Evolutionary conservation across 64 coral and sea anemone species (phyloP), one percentile per base, ranked within the genome.

Genomic region (Pocillopora verrucosa): DNA sequence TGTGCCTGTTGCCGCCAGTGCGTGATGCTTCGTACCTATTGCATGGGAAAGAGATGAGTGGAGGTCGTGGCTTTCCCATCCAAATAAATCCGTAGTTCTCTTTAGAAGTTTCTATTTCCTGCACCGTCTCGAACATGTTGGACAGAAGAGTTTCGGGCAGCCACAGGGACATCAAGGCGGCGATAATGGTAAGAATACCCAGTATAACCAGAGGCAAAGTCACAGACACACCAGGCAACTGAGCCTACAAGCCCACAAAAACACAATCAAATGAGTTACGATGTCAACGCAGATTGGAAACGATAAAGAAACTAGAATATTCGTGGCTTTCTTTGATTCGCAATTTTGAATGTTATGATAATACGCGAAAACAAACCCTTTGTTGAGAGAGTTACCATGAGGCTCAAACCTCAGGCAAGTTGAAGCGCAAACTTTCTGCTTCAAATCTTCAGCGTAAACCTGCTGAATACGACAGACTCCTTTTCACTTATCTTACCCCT

Each of bases 171-270:
- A 64, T 12, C 36, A 91, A 22, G 14, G 58, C 80, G 56, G 89
- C 89, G 62, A 83, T 19, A 24, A 91, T 68, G 25, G 73, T 84
- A 58, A 80, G 75, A 13, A 76, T 62, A 62, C 89, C 89, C 62
- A 91, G 75, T 7, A 91, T 91, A 12, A 85, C 80, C 22, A 91
- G 70, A 57, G 89, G 89, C 24, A 91, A 75, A 14, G 89, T 84
- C 72, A 85, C 15, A 77, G 60, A 61, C 16, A 84, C 82, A 62
- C 72, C 80, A 56, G 80, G 89, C 9, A 77, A 26, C 80, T 91
- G 89, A 58, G 69, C 80, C 89, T 91, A 61, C 15, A 38, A 35
- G 37, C 19, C 5, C 34, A 19, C 0, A 36, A 61, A 26, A 36
- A 61, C 34, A 19, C 5, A 36, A 61, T 22, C 19, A 61, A 73